phyloP scores from a whole-genome alignment of 2,888 invertebrate species.

The Diarsia brunnea region DNA sequence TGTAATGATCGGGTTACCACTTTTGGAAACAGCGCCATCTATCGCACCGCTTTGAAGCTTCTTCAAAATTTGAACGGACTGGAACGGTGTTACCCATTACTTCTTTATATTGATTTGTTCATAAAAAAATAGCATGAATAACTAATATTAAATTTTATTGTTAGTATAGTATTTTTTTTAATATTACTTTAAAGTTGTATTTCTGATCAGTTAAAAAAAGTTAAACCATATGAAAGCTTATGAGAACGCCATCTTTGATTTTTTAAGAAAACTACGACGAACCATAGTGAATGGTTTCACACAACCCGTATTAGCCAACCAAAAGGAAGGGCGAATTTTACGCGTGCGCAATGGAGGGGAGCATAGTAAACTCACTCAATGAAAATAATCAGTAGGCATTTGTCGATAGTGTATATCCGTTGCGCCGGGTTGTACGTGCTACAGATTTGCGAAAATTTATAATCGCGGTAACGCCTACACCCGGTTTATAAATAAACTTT shows the following conservation, averaged over 20 bases:
- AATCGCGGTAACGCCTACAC: conserved; percentile 81
- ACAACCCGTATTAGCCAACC: conserved; percentile 68
- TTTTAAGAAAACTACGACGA: conserved; percentile 40
- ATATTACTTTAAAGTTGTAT: not conserved
- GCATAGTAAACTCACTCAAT: conserved; percentile 79
- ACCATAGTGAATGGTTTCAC: conserved; percentile 54
- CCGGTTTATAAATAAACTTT: conserved; percentile 82
- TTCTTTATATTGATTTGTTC: not conserved
- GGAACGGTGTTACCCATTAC: not conserved
- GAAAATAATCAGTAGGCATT: conserved; percentile 82
- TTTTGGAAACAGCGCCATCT: conserved; percentile 74
- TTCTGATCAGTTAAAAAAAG: not conserved
- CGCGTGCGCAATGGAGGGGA: conserved; percentile 86
- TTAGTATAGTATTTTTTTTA: not conserved
- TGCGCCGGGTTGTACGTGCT: conserved; percentile 53
- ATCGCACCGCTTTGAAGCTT: not conserved
- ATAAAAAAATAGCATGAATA: too few relatives aligned
- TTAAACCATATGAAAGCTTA: not conserved
- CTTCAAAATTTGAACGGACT: conserved; percentile 16
- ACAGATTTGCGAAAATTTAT: conserved; percentile 73
- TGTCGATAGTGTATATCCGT: conserved; percentile 70
- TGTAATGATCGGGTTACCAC: conserved; percentile 80
- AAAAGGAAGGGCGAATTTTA: conserved; percentile 78
- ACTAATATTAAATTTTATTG: too few relatives aligned
- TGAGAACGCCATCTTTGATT: conserved; percentile 65